phyloP scores from a whole-genome alignment of 2,888 invertebrate genomes.

The Cantharis rufa region DNA sequence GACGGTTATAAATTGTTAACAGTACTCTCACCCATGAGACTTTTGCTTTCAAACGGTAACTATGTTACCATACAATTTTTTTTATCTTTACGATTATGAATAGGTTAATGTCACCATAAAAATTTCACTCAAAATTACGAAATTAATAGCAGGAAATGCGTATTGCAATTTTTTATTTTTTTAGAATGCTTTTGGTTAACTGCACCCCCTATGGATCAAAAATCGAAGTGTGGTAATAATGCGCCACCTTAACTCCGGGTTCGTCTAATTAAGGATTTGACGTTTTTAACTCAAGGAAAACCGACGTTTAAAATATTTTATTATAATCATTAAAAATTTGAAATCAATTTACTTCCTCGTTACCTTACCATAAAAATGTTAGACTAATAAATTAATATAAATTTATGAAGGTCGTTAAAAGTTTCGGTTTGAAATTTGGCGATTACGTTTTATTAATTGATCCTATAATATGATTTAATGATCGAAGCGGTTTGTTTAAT shows the following conservation, averaged over 20 bases:
- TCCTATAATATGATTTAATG: neutral
- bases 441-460: neutral
- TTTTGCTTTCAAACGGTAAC: neutral
- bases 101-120: neutral
- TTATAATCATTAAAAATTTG: neutral
- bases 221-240: no score
- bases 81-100: neutral
- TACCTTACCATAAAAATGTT: neutral
- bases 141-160: neutral
- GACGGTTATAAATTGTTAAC: neutral
- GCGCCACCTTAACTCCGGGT: neutral
- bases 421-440: neutral
- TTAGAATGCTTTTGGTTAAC: no score
- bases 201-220: neutral
- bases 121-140: neutral
- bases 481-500: neutral
- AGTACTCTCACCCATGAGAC: neutral
- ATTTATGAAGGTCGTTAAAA: neutral
- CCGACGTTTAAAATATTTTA: neutral
- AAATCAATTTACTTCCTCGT: constrained; percentile 1
- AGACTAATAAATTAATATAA: constrained; percentile 2
- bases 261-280: neutral
- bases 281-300: neutral
- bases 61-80: neutral
- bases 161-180: no score